Conservation (phyloP, 2,888 invertebrate genomes). For the Epirrhoe tristata region DNA sequence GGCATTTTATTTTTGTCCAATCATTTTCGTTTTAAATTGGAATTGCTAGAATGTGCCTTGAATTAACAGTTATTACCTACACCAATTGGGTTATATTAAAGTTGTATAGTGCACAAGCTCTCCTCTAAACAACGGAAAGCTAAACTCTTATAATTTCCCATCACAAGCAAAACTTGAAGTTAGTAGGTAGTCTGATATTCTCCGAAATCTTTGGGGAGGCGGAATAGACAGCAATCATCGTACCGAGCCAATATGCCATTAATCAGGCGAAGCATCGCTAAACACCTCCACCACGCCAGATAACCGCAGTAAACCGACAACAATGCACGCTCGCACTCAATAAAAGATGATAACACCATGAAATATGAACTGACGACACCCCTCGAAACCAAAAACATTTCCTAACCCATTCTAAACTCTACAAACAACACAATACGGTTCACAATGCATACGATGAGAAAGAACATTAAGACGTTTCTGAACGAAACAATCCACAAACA, state of each 20-base stretch:
- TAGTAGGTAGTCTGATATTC: conserved; percentile 40
- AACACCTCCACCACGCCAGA: conserved; percentile 78
- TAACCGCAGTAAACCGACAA: conserved; percentile 84
- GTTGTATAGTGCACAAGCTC: neutral
- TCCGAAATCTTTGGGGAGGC: conserved; percentile 21
- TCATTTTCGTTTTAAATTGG: conserved; percentile 34
- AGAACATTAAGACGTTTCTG: conserved; percentile 60
- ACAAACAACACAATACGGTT: conserved; percentile 39
- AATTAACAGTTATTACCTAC: neutral
- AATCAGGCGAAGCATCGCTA: conserved; percentile 76
- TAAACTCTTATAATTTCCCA: neutral
- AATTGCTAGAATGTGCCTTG: neutral
- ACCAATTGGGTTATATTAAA: neutral
- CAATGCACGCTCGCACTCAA: conserved; percentile 84
- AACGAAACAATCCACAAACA: conserved; percentile 56
- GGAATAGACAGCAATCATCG: conserved; percentile 19
- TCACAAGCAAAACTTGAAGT: conserved; percentile 4
- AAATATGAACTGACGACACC: conserved; percentile 83
- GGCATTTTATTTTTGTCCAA: conserved; percentile 27
- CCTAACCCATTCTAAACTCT: conserved; percentile 48
- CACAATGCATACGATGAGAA: neutral
- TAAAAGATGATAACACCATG: conserved; percentile 85
- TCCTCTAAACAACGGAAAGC: neutral
- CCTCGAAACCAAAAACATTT: conserved; percentile 56
- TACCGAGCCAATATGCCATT: conserved; percentile 72